Base-by-base conservation (phyloP, 2,113 vertebrate genomes). In the Chloroceryle aenea region DNA sequence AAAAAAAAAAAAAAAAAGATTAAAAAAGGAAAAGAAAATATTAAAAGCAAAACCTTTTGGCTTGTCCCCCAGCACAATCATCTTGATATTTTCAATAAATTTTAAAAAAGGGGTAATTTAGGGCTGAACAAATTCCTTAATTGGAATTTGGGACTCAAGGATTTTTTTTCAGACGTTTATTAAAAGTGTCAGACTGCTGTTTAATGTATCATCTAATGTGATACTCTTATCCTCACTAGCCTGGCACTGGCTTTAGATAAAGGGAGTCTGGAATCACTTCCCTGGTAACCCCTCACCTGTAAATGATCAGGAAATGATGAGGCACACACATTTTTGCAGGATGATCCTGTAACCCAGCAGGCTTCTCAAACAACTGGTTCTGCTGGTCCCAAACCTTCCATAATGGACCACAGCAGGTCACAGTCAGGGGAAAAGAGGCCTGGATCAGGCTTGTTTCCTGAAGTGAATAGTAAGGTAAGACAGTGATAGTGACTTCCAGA, bases 21-120 rank as follows among this genome's bases (percentile, higher is more conserved):
- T 52, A 26, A 52, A 52, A 52, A 52, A 14, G 50, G 50, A 52
- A 52, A 71, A 89, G 6, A 77, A 67, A 81, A 87, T 5, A 91
- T 78, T 79, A 66, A 85, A 93, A 87, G 32, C 22, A 85, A 89
- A 94, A 63, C 61, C 52, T 93, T 91, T 96, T 82, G 61, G 34
- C 52, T 89, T 82, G 52, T 93, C 48, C 48, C 23, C 26, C 36
- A 85, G 74, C 85, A 75, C 26, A 87, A 78, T 56, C 55, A 59
- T 50, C 30, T 81, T 50, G 19, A 12, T 42, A 71, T 85, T 89
- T 93, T 75, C 52, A 89, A 32, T 82, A 38, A 84, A 82, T n/a
- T 58, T 30, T 22, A 29, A 6, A 25, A n/a, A 32, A 50, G 25
- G 7, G 22, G 23, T 10, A 55, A 47, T 29, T 38, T 6, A 5